A percentile compares a stretch with the other conserved stretches of the same genome.
Conservation (phyloP, 1,140 invertebrate species). For the Aporrectodea caliginosa region DNA sequence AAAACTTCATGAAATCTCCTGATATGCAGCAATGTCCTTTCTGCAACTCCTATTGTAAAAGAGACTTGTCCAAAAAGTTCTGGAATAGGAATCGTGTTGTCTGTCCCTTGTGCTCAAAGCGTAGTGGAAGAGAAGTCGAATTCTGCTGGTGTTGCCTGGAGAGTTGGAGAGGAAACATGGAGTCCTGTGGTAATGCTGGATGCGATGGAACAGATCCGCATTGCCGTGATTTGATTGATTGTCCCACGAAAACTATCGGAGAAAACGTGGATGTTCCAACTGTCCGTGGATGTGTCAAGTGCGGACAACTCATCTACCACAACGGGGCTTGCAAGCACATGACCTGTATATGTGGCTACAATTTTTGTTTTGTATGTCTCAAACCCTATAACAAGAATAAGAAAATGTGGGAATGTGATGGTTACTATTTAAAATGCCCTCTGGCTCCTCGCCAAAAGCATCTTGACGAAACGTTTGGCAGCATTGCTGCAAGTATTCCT, state of each 20-base stretch:
- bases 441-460: too few relatives aligned
- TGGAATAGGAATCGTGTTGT: neutral
- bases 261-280: neutral
- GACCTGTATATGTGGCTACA: neutral
- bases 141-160: neutral
- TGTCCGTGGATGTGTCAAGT: neutral
- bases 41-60: neutral
- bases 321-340: neutral
- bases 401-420: too few relatives aligned
- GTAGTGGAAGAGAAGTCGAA: neutral
- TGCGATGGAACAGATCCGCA: neutral
- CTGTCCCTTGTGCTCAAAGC: neutral
- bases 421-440: too few relatives aligned
- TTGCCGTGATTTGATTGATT: neutral
- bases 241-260: neutral
- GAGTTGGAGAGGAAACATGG: neutral
- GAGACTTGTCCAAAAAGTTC: neutral
- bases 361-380: neutral
- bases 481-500: too few relatives aligned
- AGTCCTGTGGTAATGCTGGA: neutral
- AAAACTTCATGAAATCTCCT: neutral
- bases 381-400: too few relatives aligned
- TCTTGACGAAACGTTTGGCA: too few relatives aligned
- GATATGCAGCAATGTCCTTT: neutral
- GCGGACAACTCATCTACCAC: neutral